Percentiles rank a stretch among this genome's conserved stretches.
Conservation (phyloP, 2,797 vertebrate species). For the Parotocinclus haroldoi region DNA sequence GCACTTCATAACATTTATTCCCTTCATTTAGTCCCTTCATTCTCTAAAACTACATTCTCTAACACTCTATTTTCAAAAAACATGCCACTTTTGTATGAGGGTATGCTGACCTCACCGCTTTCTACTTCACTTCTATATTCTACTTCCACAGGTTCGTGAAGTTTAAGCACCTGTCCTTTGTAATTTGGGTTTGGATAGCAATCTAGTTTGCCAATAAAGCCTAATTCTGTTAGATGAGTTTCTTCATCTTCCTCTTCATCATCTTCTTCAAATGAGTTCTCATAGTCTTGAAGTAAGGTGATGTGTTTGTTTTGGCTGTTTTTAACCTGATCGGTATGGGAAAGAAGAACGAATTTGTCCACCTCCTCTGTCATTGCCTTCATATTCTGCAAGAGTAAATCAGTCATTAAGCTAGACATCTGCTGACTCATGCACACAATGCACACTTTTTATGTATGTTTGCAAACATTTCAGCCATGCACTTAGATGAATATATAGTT, state of each 20-base stretch:
- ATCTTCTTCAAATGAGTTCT: slow-evolving; percentile 11
- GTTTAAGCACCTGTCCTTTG: slow-evolving; percentile 39
- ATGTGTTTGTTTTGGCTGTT: background rate
- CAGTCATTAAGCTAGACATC: background rate
- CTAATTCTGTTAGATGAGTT: slow-evolving; percentile 3
- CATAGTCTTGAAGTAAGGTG: slow-evolving; percentile 26
- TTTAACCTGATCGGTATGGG: slow-evolving; percentile 13
- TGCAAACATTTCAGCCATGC: background rate
- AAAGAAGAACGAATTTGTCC: slow-evolving; percentile 38
- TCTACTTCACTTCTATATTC: slow-evolving; percentile 23
- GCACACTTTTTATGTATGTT: too few relatives aligned
- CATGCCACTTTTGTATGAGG: slow-evolving; percentile 39
- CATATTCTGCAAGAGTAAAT: slow-evolving; percentile 25
- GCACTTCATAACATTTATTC: too few relatives aligned
- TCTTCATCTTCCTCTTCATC: slow-evolving; percentile 11
- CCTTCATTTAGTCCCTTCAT: too few relatives aligned
- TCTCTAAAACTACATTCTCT: background rate
- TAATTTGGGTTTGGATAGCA: slow-evolving; percentile 42
- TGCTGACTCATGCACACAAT: background rate
- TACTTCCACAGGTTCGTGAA: slow-evolving; percentile 20
- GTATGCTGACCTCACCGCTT: slow-evolving; percentile 20
- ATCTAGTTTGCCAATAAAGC: slow-evolving; percentile 2
- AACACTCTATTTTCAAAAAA: slow-evolving; percentile 34
- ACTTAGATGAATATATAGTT: background rate
- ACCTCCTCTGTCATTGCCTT: slow-evolving; percentile 27